phyloP scores from a whole-genome alignment of 1,140 invertebrate species.

The Paralvinella palmiformis region DNA sequence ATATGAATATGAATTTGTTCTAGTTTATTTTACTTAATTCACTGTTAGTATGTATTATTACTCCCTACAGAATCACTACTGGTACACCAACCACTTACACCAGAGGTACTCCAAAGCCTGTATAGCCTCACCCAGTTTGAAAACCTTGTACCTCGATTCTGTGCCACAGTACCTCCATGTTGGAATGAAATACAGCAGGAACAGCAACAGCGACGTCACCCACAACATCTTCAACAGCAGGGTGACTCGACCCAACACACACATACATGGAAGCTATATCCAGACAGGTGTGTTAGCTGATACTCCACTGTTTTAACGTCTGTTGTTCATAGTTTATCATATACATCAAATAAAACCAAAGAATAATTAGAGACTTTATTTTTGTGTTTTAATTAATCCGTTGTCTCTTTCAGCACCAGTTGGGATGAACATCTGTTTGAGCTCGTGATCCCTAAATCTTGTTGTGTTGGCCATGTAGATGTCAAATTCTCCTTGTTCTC shows the following conservation, averaged over 20 bases:
- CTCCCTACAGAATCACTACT: slow-evolving; percentile 45
- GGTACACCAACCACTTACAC: slow-evolving; percentile 55
- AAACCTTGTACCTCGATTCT: slow-evolving; percentile 59
- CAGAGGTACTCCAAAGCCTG: slow-evolving; percentile 56
- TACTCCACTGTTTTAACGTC: no score
- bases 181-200: slow-evolving; percentile 88
- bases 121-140: slow-evolving; percentile 64
- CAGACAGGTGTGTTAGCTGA: slow-evolving; percentile 62
- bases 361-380: neutral
- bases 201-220: slow-evolving; percentile 75
- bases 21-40: no score
- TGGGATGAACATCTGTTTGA: slow-evolving; percentile 91
- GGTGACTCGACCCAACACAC: slow-evolving; percentile 71
- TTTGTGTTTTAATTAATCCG: neutral
- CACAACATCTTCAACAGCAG: slow-evolving; percentile 65
- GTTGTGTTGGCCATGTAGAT: slow-evolving; percentile 77
- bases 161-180: slow-evolving; percentile 82
- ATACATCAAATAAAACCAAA: no score
- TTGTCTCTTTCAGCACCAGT: slow-evolving; percentile 56
- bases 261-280: slow-evolving; percentile 77
- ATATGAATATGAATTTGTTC: no score
- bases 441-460: slow-evolving; percentile 67
- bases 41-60: neutral
- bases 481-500: slow-evolving; percentile 76
- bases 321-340: no score